These are phyloP conservation scores for Trachemys scripta DNA, from an alignment of 2,113 vertebrate species.

Conservation along the genomic window DNA sequence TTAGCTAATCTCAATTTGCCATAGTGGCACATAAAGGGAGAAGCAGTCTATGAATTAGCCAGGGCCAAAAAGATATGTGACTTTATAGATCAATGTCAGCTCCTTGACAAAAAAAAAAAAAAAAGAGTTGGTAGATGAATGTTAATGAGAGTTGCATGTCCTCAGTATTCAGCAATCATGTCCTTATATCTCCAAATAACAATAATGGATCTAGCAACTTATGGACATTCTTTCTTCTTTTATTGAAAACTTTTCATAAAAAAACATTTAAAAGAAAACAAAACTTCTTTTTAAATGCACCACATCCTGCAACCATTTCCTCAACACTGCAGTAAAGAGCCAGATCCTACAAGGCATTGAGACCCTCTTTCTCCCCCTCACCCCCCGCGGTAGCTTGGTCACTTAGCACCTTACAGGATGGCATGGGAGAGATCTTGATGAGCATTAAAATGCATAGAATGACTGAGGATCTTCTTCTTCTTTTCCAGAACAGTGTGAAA, in stretches of 20 bases:
- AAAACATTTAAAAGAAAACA: neutral
- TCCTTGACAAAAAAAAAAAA: neutral
- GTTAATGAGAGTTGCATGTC: neutral
- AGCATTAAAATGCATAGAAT: neutral
- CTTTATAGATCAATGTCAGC: neutral
- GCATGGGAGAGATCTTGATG: neutral
- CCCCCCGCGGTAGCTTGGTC: neutral
- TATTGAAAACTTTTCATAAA: neutral
- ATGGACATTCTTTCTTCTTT: neutral
- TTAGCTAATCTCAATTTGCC: neutral
- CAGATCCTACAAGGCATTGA: neutral
- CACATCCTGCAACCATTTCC: neutral
- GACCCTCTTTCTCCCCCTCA: neutral
- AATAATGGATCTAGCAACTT: neutral
- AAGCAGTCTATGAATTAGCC: neutral
- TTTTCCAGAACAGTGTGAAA: constrained; percentile 77
- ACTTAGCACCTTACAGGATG: neutral
- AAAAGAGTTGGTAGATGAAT: accelerated
- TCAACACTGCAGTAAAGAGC: neutral
- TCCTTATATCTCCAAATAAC: neutral
- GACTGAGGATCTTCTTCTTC: constrained; percentile 20
- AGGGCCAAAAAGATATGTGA: neutral
- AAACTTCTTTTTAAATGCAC: accelerated
- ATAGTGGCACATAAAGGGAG: accelerated
- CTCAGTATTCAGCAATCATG: neutral